Evolutionary conservation across 2,888 invertebrate genomes (phyloP), one percentile per base, ranked within the genome.

Genomic region (Pelosia muscerda): DNA sequence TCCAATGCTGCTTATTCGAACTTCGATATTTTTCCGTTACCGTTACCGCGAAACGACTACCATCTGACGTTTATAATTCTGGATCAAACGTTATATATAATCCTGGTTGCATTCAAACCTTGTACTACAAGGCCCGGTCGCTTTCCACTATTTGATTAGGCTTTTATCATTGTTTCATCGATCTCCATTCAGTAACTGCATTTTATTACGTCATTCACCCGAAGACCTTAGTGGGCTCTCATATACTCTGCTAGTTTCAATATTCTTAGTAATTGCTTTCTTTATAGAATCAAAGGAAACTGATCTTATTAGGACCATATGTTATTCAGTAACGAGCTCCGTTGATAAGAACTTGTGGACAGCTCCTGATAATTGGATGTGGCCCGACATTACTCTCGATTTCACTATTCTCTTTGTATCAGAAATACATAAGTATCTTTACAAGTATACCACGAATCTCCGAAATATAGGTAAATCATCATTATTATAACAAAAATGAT

Each of bases 351-450:
- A 62, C 58, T 68, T 66, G 71, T 72, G 56, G 69, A 69, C 71
- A 72, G 54, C 34, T 74, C 68, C 65, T 72, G 72, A 80, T 78
- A 79, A 79, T 78, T 79, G 74, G 69, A 66, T 64, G 63, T 68
- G 59, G 55, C 38, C 66, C 58, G 62, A 66, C 65, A 68, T 66
- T 69, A 69, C 71, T 68, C 42, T 66, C 69, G 69, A 71, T 73
- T 80, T 80, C 78, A 76, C 81, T 71, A 78, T 64, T 80, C 71
- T 76, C 76, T 60, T 72, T 75, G 65, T 70, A 79, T 75, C 74
- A 67, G 71, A 78, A 65, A 70, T 61, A 72, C 38, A 66, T 65
- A 68, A 71, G 69, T 65, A 74, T 31, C 49, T 60, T 56, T 64
- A 61, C 59, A 66, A 72, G 63, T 76, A 65, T 55, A 70, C 59